A percentile compares a stretch with the other conserved stretches of the same genome.
Evolutionary conservation across 1,140 invertebrate species (phyloP).

Genomic region (Listronotus bonariensis): DNA sequence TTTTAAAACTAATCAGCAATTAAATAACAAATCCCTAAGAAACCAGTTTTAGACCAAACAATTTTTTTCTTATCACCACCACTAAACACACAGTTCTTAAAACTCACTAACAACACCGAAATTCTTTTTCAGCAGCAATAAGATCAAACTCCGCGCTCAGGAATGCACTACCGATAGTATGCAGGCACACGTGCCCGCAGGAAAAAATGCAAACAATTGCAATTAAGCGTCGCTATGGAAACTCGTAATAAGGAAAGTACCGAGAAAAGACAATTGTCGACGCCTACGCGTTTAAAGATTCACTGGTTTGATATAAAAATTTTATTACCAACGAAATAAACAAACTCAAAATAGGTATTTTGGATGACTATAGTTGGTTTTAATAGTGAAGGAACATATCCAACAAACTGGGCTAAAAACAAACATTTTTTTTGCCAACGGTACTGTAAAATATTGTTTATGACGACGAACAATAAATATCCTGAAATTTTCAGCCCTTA

Average conservation of each 20-base stretch:
- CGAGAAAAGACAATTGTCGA: constrained; percentile 8
- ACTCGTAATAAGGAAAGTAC: neutral
- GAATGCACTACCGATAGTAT: neutral
- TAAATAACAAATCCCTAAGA: too few relatives aligned
- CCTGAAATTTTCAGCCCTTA: too few relatives aligned
- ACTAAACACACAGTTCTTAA: too few relatives aligned
- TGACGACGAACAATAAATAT: too few relatives aligned
- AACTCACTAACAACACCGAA: too few relatives aligned
- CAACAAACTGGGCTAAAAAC: neutral
- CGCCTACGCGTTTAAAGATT: neutral
- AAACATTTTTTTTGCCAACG: neutral
- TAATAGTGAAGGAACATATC: neutral
- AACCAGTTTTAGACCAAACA: too few relatives aligned
- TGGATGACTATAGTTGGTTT: neutral
- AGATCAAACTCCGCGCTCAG: too few relatives aligned
- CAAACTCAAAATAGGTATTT: constrained; percentile 9
- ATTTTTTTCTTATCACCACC: too few relatives aligned
- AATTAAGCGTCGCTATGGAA: neutral
- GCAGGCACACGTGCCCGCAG: neutral
- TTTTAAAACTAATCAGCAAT: too few relatives aligned
- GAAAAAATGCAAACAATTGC: neutral
- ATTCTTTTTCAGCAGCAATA: too few relatives aligned
- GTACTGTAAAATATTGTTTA: neutral
- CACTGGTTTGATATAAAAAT: constrained; percentile 8
- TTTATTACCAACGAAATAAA: constrained; percentile 14